phyloP scores from a whole-genome alignment of 1,140 invertebrate genomes.

The Heliconius hewitsoni region DNA sequence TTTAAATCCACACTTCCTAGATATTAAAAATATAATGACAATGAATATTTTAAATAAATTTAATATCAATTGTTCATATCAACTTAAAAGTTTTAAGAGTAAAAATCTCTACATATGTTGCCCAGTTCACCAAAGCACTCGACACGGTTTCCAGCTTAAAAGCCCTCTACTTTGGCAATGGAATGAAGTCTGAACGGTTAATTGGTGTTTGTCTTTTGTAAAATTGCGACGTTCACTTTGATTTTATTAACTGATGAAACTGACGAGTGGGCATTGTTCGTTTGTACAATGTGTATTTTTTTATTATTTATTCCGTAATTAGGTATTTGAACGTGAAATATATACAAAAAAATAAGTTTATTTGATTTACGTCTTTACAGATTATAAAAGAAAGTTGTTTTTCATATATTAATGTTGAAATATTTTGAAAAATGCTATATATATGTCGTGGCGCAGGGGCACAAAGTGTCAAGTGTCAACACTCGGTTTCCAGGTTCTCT shows the following conservation, averaged over 20 bases:
- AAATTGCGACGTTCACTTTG: not conserved
- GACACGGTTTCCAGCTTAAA: slow-evolving; percentile 18
- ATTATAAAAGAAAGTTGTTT: too few relatives aligned
- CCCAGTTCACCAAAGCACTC: slow-evolving; percentile 1
- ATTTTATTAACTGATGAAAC: not conserved
- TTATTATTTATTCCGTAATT: not conserved
- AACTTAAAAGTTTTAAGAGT: not conserved
- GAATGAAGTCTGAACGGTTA: slow-evolving; percentile 15
- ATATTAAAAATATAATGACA: too few relatives aligned
- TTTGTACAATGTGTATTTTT: not conserved
- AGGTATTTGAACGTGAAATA: not conserved
- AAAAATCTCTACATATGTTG: not conserved
- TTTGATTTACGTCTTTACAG: too few relatives aligned
- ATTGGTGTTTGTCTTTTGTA: slow-evolving; percentile 18
- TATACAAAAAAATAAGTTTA: not conserved
- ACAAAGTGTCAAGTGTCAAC: too few relatives aligned
- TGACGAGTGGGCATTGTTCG: not conserved
- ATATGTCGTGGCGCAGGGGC: too few relatives aligned
- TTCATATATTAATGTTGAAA: too few relatives aligned
- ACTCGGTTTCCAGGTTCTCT: too few relatives aligned
- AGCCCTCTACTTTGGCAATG: slow-evolving; percentile 13
- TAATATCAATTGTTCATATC: not conserved
- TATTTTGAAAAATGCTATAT: too few relatives aligned
- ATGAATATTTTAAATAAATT: not conserved
- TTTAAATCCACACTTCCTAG: too few relatives aligned